Conservation (phyloP, 2,888 invertebrate species). For the Pandemis cinnamomeana region DNA sequence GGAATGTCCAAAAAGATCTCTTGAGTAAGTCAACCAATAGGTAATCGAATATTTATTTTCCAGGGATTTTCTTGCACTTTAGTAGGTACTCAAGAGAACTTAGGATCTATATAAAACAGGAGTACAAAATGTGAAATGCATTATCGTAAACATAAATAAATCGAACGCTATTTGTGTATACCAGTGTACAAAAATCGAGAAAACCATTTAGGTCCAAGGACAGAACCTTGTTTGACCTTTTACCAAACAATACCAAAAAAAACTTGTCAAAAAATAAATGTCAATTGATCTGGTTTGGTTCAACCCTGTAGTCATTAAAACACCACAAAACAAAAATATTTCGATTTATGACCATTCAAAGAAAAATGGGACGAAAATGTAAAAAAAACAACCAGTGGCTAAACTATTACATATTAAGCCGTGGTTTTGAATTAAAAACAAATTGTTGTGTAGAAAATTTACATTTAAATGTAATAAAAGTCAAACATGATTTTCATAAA, state of each 20-base stretch:
- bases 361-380: not conserved
- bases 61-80: constrained; percentile 29
- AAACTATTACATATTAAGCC: constrained; percentile 1
- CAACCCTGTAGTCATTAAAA: constrained; percentile 21
- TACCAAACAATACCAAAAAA: not conserved
- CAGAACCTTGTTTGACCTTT: not conserved
- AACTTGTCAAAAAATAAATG: not conserved
- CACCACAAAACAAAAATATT: constrained; percentile 30
- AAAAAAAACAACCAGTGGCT: not conserved
- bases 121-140: constrained; percentile 52
- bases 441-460: constrained; percentile 8
- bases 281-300: not conserved
- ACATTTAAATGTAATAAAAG: constrained; percentile 30
- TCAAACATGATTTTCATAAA: constrained; percentile 21
- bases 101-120: constrained; percentile 53
- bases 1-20: constrained; percentile 64
- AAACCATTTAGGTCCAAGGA: not conserved
- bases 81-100: constrained; percentile 49
- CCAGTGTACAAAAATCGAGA: not conserved
- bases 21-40: constrained; percentile 40
- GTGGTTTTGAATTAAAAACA: not conserved
- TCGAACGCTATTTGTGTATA: not conserved
- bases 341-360: not conserved
- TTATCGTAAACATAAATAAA: constrained; percentile 17
- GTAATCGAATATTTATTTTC: constrained; percentile 14